Conservation (phyloP, 2,888 invertebrate genomes). For the Andrena dorsata region DNA sequence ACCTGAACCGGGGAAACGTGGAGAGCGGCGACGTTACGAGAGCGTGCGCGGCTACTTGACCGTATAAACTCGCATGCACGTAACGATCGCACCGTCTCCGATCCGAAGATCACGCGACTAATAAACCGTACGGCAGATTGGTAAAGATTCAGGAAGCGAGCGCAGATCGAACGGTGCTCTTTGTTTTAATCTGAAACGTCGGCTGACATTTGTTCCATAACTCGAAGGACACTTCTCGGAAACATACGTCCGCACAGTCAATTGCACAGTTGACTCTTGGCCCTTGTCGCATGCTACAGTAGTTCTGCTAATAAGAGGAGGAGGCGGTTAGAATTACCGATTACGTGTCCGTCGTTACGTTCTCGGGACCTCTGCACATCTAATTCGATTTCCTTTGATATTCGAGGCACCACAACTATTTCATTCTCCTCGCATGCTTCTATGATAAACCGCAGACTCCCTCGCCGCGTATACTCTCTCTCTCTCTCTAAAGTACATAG, state of each 20-base stretch:
- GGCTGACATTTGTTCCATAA: conserved; percentile 52
- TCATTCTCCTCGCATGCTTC: no score
- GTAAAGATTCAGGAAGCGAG: conserved; percentile 21
- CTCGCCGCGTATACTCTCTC: no score
- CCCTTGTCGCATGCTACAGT: conserved; percentile 52
- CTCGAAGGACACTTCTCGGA: conserved; percentile 56
- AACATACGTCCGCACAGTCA: conserved; percentile 54
- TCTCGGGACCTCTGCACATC: conserved; percentile 10
- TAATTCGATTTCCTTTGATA: conserved; percentile 2
- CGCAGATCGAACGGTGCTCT: conserved; percentile 3
- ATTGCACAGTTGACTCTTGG: conserved; percentile 75
- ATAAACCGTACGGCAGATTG: neutral
- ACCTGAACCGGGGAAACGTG: neutral
- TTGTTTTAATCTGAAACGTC: conserved; percentile 32
- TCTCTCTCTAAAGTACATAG: no score
- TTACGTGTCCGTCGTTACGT: conserved; percentile 38
- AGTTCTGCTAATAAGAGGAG: conserved; percentile 51
- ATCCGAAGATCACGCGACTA: neutral
- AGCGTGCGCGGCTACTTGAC: no score
- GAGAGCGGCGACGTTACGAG: no score
- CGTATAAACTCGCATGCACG: neutral
- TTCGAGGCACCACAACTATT: no score
- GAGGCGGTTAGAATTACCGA: conserved; percentile 58
- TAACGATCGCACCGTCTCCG: neutral
- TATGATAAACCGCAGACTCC: no score